Percentiles rank a stretch among this genome's conserved stretches.
phyloP scores from a whole-genome alignment of 1,140 invertebrate genomes.

The Mizuhopecten yessoensis region DNA sequence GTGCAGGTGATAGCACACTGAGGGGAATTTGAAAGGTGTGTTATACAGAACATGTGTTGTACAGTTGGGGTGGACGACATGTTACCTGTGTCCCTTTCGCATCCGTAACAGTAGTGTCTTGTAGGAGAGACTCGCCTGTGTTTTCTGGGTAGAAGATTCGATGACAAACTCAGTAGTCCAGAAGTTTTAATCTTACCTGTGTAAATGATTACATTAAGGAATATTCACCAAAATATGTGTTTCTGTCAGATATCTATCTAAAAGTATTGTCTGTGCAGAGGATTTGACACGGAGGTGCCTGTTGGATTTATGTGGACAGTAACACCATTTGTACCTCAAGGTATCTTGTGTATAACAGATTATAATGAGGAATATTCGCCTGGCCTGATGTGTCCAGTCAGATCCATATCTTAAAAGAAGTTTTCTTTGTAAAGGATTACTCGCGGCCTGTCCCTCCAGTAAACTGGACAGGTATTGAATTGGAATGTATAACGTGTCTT shows the following conservation, averaged over 20 bases:
- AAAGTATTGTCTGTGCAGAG: background rate
- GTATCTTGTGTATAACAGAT: background rate
- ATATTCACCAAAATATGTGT: background rate
- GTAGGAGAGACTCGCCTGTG: background rate
- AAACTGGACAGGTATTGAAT: background rate
- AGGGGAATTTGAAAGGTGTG: constrained; percentile 24
- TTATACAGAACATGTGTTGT: background rate
- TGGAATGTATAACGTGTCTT: background rate
- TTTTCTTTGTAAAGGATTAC: background rate
- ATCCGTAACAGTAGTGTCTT: background rate
- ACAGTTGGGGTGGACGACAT: background rate
- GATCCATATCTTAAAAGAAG: background rate
- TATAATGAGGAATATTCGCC: background rate
- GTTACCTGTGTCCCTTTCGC: background rate
- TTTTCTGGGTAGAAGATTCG: background rate
- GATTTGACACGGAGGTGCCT: background rate
- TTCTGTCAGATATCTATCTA: background rate
- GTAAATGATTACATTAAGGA: constrained; percentile 1
- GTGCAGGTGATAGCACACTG: constrained; percentile 19
- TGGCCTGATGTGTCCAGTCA: background rate
- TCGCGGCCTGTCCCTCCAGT: background rate
- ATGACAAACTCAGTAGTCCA: background rate
- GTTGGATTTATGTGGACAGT: background rate
- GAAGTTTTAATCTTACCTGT: background rate
- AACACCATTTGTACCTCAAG: background rate